Conservation (phyloP, 35 echinoderm and acorn worm genomes). For the Heliocidaris erythrogramma region DNA sequence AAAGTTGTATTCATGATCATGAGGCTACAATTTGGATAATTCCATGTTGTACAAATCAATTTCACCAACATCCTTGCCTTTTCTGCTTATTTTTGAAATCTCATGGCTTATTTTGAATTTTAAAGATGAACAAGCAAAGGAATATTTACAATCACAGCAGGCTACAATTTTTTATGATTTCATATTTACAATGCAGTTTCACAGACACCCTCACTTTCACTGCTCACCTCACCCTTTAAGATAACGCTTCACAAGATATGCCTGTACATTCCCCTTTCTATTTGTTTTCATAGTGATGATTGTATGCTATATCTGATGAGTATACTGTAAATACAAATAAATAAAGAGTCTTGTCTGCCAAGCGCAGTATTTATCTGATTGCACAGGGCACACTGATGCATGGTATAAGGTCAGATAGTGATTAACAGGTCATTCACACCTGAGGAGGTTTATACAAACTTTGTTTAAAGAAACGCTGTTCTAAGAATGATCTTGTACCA, state of each 20-base stretch:
- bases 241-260: background rate
- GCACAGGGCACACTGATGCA: background rate
- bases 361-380: background rate
- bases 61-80: no score
- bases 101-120: no score
- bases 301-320: background rate
- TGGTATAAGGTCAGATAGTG: background rate
- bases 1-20: no score
- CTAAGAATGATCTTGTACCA: no score
- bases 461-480: no score
- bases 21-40: background rate
- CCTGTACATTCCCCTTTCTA: background rate
- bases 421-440: background rate
- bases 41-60: background rate
- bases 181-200: background rate
- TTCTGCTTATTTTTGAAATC: no score
- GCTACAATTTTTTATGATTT: background rate
- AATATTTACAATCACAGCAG: no score
- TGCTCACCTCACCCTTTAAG: background rate
- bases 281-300: conserved; percentile 4
- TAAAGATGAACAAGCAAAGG: no score
- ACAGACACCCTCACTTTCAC: no score
- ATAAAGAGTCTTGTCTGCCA: background rate
- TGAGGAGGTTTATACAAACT: background rate
- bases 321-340: conserved; percentile 14